Base-by-base conservation (phyloP, 2,888 invertebrate species). In the Drosophila mimica region DNA sequence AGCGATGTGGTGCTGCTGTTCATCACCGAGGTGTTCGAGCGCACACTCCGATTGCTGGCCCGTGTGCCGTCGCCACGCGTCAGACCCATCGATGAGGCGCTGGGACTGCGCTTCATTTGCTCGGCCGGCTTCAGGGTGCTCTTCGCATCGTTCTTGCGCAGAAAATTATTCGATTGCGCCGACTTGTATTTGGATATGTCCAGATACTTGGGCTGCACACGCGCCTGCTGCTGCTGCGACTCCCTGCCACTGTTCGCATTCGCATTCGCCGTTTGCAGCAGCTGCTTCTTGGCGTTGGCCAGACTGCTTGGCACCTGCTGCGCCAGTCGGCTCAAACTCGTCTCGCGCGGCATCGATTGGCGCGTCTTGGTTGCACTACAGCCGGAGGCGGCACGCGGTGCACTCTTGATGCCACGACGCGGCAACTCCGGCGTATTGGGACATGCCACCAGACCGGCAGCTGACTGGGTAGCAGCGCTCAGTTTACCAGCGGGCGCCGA, bases 121-220 rank as follows among this genome's bases (percentile, higher is more conserved):
- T 89, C 90, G 6, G 74, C 56, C 3, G 90, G 89, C 73, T 92
- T 91, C 20, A 93, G 79, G 4, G 93, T 93, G 76, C 92, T 93
- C 81, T 93, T 93, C 83, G 94, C 94, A 59, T 95, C 95, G 83
- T 95, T 95, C 48, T 94, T 91, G 15, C 95, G 92, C 48, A 94
- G 83, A 82, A 94, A 95, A 82, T 92, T 94, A 66, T 93, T 93
- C 8, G 92, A 92, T 70, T 94, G 94, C 3, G 94, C 93, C 56
- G 92, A 93, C 91, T 95, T 95, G 91, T 95, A 95, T 91, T 95
- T 95, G 57, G 95, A 95, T 73, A 95, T 95, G 92, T 95, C 95
- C 70, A 95, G 90, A 86, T 95, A 95, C 57, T 95, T 94, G 15
- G 94, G 93, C 73, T 93, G 92, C 53, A 93, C 91, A 2, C 93